Base-by-base conservation (phyloP, 2,797 vertebrate genomes). In the Sebastes melanostomus region DNA sequence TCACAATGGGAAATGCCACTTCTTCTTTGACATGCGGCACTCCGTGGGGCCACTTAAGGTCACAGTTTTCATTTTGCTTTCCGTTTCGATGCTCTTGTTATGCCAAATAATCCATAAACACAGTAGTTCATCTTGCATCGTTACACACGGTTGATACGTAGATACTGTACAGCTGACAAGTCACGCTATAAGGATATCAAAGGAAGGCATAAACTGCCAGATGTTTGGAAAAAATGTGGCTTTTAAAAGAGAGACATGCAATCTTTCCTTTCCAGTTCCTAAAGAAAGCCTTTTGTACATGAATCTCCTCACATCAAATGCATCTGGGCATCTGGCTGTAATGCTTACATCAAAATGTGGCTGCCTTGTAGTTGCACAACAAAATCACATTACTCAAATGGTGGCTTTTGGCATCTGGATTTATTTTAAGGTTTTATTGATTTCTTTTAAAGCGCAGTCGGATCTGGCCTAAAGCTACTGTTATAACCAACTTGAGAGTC, bases 381-480 rank as follows among this genome's bases (percentile, higher is more conserved):
- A 75, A 63, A 71, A 70, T 29, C 66, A 38, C 55, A 66, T 69
- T 34, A 75, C 18, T 80, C 18, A 36, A 74, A 52, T 65, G 74
- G 58, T 70, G 30, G 55, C n/a, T 72, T 78, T 58, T 7, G 8
- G 22, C 27, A 72, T 76, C 60, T 24, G 11, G 13, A 27, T 80
- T 72, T 66, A 76, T 78, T 89, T 77, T 54, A 72, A 63, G 62
- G n/a, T 82, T 60, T 72, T 74, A 88, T 82, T 82, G 71, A 88
- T 91, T 73, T 72, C 12, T 78, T 61, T 66, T 54, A 52, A 66
- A 56, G 52, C 11, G 29, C 65, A 66, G 46, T 50, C 58, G 66
- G 58, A 68, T 71, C 52, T 72, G 66, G 70, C 77, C 66, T 61
- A 18, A 42, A 78, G 81, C 84, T 76, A 58, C 72, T 50, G 58